Evolutionary conservation across 2,888 invertebrate species (phyloP).

Genomic region (Pristionchus japonicus): DNA sequence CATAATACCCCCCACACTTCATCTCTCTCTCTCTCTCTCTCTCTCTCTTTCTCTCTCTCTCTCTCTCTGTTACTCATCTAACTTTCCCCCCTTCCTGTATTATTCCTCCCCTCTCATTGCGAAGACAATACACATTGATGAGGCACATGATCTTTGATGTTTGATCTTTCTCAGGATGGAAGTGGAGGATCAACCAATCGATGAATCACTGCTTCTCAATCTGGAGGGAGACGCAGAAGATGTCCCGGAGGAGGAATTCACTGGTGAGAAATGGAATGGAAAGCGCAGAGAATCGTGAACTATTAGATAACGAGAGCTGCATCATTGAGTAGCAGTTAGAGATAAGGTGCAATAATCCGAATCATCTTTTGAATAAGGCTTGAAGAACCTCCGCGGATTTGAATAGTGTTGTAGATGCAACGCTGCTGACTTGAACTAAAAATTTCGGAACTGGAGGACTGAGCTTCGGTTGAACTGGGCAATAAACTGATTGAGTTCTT

Average conservation of each 20-base stretch:
- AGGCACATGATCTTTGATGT: not conserved
- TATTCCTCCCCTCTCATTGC: not conserved
- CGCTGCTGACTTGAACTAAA: too few relatives aligned
- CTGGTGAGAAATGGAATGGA: not conserved
- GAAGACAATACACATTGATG: not conserved
- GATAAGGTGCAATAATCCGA: too few relatives aligned
- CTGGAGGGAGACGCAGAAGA: not conserved
- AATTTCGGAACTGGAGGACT: too few relatives aligned
- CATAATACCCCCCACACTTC: not conserved
- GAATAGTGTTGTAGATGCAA: too few relatives aligned
- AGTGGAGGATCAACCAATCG: slow-evolving; percentile 16
- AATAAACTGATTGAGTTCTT: not conserved
- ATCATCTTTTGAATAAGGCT: too few relatives aligned
- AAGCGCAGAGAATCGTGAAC: too few relatives aligned
- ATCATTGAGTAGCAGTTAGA: too few relatives aligned
- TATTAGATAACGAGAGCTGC: too few relatives aligned
- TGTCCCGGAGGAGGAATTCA: not conserved
- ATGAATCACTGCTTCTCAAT: not conserved
- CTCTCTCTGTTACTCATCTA: not conserved
- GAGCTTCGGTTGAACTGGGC: not conserved
- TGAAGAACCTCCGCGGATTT: too few relatives aligned
- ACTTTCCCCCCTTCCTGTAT: not conserved
- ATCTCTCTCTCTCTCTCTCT: not conserved
- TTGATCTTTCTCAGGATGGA: not conserved
- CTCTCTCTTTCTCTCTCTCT: too few relatives aligned